Conservation (phyloP, 1,140 invertebrate species). For the Gryllus bimaculatus region DNA sequence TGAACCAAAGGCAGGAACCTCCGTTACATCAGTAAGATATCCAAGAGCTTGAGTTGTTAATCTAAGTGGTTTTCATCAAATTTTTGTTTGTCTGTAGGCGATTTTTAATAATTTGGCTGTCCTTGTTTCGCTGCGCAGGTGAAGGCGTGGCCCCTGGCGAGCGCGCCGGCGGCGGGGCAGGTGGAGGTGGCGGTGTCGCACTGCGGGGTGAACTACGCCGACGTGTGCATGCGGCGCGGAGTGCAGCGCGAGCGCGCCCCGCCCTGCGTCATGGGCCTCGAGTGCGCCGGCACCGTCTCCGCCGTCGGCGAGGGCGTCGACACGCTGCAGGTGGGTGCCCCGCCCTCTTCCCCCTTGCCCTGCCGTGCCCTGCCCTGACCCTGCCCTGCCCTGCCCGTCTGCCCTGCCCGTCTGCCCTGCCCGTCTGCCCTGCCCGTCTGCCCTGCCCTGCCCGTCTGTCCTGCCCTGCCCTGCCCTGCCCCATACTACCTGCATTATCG, state of each 20-base stretch:
- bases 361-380: neutral
- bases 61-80: neutral
- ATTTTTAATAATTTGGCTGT: no score
- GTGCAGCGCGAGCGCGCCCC: slow-evolving; percentile 31
- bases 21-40: no score
- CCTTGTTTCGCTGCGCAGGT: slow-evolving; percentile 25
- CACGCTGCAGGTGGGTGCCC: slow-evolving; percentile 29
- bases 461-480: neutral
- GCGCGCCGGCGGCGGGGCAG: slow-evolving; percentile 29
- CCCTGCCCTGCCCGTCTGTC: neutral
- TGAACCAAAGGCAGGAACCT: no score
- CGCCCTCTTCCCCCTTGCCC: neutral
- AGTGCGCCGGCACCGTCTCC: slow-evolving; percentile 36
- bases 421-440: neutral
- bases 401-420: no score
- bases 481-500: no score
- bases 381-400: no score
- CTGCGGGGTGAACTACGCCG: slow-evolving; percentile 45
- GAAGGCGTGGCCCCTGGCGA: slow-evolving; percentile 24
- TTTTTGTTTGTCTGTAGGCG: neutral
- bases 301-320: slow-evolving; percentile 29
- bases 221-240: slow-evolving; percentile 39
- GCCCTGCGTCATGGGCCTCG: slow-evolving; percentile 39
- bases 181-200: slow-evolving; percentile 42
- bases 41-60: neutral